Percentiles rank a stretch among this genome's conserved stretches.
Evolutionary conservation across 92 coral and sea anemone genomes (phyloP).

Genomic region (Micromussa lordhowensis): DNA sequence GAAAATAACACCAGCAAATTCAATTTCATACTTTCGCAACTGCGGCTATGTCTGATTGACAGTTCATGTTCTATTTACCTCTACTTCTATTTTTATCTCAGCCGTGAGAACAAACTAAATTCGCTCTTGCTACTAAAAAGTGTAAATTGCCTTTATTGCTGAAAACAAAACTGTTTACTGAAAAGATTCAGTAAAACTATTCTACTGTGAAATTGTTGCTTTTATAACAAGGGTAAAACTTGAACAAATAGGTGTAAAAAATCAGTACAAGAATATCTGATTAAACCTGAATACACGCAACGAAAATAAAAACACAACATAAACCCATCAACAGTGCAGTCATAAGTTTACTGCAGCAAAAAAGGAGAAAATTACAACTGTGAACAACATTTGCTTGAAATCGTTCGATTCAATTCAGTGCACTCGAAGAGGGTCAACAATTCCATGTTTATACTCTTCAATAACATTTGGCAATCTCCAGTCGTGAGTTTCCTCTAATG

Average conservation of each 20-base stretch:
- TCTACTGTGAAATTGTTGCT: not conserved
- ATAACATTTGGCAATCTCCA: constrained; percentile 47
- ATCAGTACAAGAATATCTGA: not conserved
- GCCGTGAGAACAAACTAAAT: not conserved
- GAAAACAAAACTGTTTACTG: not conserved
- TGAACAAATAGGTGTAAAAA: not conserved
- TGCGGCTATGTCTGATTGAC: not conserved
- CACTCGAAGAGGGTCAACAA: constrained; percentile 25
- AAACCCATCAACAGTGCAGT: not conserved
- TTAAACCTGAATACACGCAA: not conserved
- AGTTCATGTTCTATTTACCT: too few relatives aligned
- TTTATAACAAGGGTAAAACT: not conserved
- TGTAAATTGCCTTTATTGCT: not conserved
- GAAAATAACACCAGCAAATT: not conserved
- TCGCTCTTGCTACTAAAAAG: not conserved
- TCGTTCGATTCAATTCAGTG: not conserved
- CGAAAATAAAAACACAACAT: not conserved
- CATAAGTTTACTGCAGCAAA: not conserved
- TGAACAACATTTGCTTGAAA: too few relatives aligned
- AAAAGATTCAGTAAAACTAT: not conserved
- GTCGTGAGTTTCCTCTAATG: constrained; percentile 31
- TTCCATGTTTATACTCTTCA: constrained; percentile 51
- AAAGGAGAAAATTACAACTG: not conserved
- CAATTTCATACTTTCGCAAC: not conserved
- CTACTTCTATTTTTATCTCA: not conserved